Base-by-base conservation (phyloP, 2,888 invertebrate genomes). In the Loripinus fragilis region DNA sequence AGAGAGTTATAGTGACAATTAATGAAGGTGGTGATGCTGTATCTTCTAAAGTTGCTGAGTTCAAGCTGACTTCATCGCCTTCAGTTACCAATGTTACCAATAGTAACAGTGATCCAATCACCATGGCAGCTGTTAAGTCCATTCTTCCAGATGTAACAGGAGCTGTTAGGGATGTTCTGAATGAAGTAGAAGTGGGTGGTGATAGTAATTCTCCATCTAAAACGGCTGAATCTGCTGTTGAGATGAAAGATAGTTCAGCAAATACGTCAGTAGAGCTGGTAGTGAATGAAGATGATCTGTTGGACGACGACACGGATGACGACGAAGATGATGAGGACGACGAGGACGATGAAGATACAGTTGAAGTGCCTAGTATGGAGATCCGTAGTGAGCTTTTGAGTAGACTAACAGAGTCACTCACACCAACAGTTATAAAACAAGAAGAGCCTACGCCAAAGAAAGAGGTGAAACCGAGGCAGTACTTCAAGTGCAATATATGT, bases 401-500 rank as follows among this genome's bases (percentile, higher is more conserved):
- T 17, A 30, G 33, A 12, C 60, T 60, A 28, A 60, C 60, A 33
- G 60, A 60, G 17, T 12, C 60, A 8, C 12, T 60, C 17, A 12
- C 60, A 28, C 55, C 55, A 10, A 28, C 28, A 25, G 52, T 15
- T 25, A 1, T 5, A 52, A n/a, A 8, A 28, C 25, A 23, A 5
- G 60, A 33, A 10, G 65, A 67, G 5, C n/a, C n/a, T n/a, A 67
- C 52, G 10, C 68, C 76, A 23, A 80, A 78, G 66, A 78, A 74
- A 38, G 48, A 50, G 25, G 74, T 60, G 17, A 83, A 77, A 5
- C 83, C 83, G 2, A 38, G 84, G 38, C 84, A 74, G 45, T 71
- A 79, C 48, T 81, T 77, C 35, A 84, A 80, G 55, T 84, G 84
- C 64, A 84, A 71, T 45, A 76, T 81, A 55, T 84, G 84, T 66